Conservation (phyloP, 1,140 invertebrate genomes). For the Diplogasteroides magnus region DNA sequence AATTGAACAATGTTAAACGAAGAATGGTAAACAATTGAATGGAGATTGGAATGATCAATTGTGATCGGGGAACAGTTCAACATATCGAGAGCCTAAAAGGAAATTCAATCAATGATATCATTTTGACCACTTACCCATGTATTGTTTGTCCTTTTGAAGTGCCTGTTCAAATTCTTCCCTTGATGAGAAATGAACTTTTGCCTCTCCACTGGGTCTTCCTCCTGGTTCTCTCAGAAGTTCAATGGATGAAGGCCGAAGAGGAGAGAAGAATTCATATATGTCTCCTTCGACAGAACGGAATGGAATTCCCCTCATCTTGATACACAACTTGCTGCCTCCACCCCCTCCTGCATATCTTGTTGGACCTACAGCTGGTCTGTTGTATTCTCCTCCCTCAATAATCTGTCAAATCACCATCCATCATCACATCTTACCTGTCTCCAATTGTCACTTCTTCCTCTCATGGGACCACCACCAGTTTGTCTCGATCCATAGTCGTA, state of each 20-base stretch:
- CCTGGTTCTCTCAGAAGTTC: slow-evolving; percentile 24
- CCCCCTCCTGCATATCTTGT: not conserved
- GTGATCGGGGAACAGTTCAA: slow-evolving; percentile 28
- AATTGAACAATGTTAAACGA: no score
- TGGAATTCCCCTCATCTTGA: slow-evolving; percentile 31
- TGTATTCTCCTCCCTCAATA: not conserved
- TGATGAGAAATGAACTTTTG: slow-evolving; percentile 25
- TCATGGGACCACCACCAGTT: slow-evolving; percentile 9
- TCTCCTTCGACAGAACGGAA: slow-evolving; percentile 28
- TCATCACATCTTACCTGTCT: no score
- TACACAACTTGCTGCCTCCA: not conserved
- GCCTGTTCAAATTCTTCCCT: slow-evolving; percentile 28
- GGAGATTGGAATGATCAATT: not conserved
- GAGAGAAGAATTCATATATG: slow-evolving; percentile 32
- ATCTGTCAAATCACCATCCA: no score
- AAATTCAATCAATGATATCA: slow-evolving; percentile 7
- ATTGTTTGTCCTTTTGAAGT: slow-evolving; percentile 25
- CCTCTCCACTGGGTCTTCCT: slow-evolving; percentile 31
- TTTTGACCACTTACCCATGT: slow-evolving; percentile 25
- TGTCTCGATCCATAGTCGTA: slow-evolving; percentile 9
- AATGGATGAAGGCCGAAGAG: slow-evolving; percentile 26
- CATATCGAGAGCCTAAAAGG: slow-evolving; percentile 27
- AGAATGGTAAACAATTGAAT: no score
- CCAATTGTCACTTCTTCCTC: slow-evolving; percentile 1
- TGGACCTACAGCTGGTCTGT: not conserved